Evolutionary conservation across 1,140 invertebrate genomes (phyloP), one percentile per base, ranked within the genome.

Genomic region (Belonocnema kinseyi): DNA sequence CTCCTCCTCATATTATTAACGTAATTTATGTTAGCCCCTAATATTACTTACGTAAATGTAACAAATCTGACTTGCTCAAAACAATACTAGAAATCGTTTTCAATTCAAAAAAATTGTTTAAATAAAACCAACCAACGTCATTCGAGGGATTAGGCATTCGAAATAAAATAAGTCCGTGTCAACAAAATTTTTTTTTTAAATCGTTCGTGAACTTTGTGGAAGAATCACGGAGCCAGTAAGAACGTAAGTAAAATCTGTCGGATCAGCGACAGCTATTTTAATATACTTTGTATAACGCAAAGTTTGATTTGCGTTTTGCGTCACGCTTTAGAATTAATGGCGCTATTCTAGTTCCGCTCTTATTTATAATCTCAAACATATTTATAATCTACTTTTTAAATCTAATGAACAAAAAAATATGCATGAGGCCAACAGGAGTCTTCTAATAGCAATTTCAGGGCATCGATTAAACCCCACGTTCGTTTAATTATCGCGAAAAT

Each of bases 251-350:
- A 40, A 66, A 66, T 66, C 33, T 66, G 21, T 66, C 26, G 61
- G 33, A 66, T 40, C 61, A 66, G 61, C 61, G 16, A 66, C 26
- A 66, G 61, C 13, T 66, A 66, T 66, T 66, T 66, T 66, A 40
- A 66, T 66, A 66, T 40, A 66, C 61, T 66, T 66, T 66, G 40
- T 66, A 26, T 66, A 66, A 40, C n/a, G 17, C 33, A n/a, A 33
- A 40, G 33, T 66, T 66, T 66, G 33, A 66, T 66, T 66, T 66
- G 61, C 61, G 61, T 66, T 66, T 66, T 66, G 61, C 61, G 61
- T 66, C 61, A 66, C 61, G 40, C 61, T 66, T 66, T 66, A 33
- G 61, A 46, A 66, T 66, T 66, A 66, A 66, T 66, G 40, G 61
- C 26, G 26, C 8, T 16, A 46, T 46, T 40, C 61, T 40, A 66